A percentile compares a stretch with the other conserved stretches of the same genome.
These are phyloP conservation scores for Corynorhinus townsendii DNA, from an alignment of 2,113 vertebrate species.

Conservation along the genomic window DNA sequence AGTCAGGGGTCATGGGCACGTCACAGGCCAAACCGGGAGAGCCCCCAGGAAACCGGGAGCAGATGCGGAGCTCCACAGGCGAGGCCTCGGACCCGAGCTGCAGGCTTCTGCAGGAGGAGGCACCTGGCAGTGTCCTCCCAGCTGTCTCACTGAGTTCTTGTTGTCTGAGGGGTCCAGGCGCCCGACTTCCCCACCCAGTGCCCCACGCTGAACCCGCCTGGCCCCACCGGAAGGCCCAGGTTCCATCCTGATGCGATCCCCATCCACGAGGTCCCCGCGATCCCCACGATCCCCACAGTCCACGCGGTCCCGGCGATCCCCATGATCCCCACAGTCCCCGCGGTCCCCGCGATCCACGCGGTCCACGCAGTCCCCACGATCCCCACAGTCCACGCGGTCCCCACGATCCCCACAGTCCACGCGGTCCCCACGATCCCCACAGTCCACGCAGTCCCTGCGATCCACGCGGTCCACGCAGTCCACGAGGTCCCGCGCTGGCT, in stretches of 20 bases:
- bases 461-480: too few relatives aligned
- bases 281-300: too few relatives aligned
- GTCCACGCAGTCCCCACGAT: too few relatives aligned
- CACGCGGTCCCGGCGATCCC: too few relatives aligned
- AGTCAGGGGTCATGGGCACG: neutral
- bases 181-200: neutral
- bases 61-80: neutral
- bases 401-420: too few relatives aligned
- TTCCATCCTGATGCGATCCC: neutral
- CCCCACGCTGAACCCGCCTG: neutral
- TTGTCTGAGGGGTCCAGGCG: neutral
- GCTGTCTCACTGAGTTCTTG: neutral
- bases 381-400: too few relatives aligned
- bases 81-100: neutral
- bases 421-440: too few relatives aligned
- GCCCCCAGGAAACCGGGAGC: neutral
- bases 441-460: too few relatives aligned
- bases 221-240: neutral
- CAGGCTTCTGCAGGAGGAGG: neutral
- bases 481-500: neutral
- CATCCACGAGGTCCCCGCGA: too few relatives aligned
- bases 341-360: too few relatives aligned
- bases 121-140: fast-evolving
- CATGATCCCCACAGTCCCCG: too few relatives aligned
- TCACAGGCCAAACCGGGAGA: neutral